Percentiles rank a stretch among this genome's conserved stretches.
Conservation (phyloP, 2,113 vertebrate species). For the Syngnathus typhle region DNA sequence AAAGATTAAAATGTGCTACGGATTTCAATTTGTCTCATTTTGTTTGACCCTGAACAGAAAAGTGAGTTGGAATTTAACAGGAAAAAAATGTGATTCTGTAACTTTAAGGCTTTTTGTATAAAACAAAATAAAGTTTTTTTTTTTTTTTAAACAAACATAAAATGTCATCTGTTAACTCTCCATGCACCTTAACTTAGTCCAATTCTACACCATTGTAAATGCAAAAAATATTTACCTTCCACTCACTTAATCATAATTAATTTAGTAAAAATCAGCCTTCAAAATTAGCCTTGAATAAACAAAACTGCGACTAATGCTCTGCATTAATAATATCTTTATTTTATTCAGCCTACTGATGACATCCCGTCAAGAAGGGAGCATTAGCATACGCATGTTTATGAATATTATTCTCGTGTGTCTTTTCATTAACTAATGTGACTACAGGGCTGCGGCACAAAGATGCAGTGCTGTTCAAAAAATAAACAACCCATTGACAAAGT, state of each 20-base stretch:
- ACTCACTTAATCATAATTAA: not conserved
- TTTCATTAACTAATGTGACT: constrained; percentile 5
- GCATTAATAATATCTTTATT: constrained; percentile 7
- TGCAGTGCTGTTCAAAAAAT: constrained; percentile 9
- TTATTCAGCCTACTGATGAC: constrained; percentile 1
- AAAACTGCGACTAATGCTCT: not conserved
- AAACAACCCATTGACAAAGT: constrained; percentile 38
- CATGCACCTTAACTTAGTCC: not conserved
- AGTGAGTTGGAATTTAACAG: not conserved
- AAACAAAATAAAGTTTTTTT: constrained; percentile 30
- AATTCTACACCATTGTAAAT: not conserved
- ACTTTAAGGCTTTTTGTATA: constrained; percentile 11
- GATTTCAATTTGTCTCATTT: not conserved
- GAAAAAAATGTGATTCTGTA: constrained; percentile 26
- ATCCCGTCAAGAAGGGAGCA: constrained; percentile 6
- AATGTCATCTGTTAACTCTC: not conserved
- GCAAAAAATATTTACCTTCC: not conserved
- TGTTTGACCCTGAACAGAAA: not conserved
- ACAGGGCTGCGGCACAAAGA: not conserved
- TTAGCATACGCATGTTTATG: not conserved
- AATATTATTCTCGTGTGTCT: not conserved
- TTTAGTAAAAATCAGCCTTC: not conserved
- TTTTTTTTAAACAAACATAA: not conserved
- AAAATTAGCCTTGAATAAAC: not conserved
- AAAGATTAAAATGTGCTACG: not conserved